A percentile compares a stretch with the other conserved stretches of the same genome.
These are phyloP conservation scores for Myotis pilosus DNA, from an alignment of 2,797 vertebrate genomes.

Conservation along the genomic window DNA sequence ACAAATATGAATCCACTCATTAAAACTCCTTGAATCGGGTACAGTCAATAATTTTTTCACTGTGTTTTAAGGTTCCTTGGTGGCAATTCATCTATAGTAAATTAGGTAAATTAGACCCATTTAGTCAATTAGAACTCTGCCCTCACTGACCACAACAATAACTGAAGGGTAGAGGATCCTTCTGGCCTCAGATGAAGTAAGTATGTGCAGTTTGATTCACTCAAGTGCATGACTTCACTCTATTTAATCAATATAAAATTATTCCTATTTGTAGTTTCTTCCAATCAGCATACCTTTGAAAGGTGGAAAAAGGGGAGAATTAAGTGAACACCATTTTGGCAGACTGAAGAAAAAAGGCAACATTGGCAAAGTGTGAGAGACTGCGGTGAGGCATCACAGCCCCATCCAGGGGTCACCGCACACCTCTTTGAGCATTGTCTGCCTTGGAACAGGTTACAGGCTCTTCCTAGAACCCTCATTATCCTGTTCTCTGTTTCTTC, in stretches of 20 bases:
- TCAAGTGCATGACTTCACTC: neutral
- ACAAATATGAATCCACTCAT: neutral
- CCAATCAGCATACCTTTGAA: neutral
- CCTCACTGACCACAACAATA: neutral
- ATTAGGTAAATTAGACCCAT: constrained; percentile 14
- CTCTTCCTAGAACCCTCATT: neutral
- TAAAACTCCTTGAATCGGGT: neutral
- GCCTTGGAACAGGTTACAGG: neutral
- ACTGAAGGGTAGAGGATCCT: neutral
- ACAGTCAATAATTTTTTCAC: neutral
- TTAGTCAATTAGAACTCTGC: constrained; percentile 28
- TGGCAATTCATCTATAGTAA: constrained; percentile 5
- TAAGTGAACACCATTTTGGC: neutral
- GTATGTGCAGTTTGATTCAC: neutral
- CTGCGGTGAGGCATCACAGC: neutral
- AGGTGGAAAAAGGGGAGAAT: neutral
- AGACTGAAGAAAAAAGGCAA: neutral
- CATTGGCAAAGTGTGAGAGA: neutral
- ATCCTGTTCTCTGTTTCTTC: neutral
- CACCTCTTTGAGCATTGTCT: neutral
- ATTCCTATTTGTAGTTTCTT: neutral
- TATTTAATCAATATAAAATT: neutral
- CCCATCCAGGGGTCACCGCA: no score
- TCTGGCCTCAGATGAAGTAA: neutral
- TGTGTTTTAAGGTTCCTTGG: neutral